Conservation (phyloP, 2,113 vertebrate species). For the Conger conger region DNA sequence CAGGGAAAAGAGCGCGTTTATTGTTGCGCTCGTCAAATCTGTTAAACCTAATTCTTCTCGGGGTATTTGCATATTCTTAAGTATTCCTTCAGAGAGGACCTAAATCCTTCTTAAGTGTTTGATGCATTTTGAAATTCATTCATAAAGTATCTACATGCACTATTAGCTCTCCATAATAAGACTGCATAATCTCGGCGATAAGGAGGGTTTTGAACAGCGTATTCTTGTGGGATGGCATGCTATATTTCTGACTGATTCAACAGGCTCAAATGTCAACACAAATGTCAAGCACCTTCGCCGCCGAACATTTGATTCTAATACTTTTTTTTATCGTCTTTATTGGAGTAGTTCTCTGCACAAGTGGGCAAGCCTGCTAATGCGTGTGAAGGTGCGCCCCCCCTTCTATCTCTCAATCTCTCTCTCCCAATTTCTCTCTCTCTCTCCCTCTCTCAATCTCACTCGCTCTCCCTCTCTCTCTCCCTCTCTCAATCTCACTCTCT, state of each 20-base stretch:
- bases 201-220: conserved; percentile 73
- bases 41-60: conserved; percentile 78
- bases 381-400: neutral
- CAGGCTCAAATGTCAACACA: conserved; percentile 75
- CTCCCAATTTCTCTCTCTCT: no score
- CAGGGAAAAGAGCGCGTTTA: conserved; percentile 64
- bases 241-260: conserved; percentile 74
- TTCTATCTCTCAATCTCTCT: no score
- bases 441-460: no score
- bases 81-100: conserved; percentile 82
- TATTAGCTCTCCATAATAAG: conserved; percentile 90
- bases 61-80: conserved; percentile 89
- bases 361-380: conserved; percentile 16
- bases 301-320: conserved; percentile 61
- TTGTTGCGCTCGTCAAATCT: conserved; percentile 79
- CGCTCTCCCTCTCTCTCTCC: no score
- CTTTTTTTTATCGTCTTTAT: conserved; percentile 13
- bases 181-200: conserved; percentile 89
- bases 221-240: conserved; percentile 74
- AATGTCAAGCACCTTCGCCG: conserved; percentile 77
- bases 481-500: neutral
- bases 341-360: conserved; percentile 21
- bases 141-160: conserved; percentile 87
- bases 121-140: conserved; percentile 84
- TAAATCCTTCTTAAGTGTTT: conserved; percentile 86